Conservation (phyloP, 2,113 vertebrate genomes). For the Hiodon alosoides region DNA sequence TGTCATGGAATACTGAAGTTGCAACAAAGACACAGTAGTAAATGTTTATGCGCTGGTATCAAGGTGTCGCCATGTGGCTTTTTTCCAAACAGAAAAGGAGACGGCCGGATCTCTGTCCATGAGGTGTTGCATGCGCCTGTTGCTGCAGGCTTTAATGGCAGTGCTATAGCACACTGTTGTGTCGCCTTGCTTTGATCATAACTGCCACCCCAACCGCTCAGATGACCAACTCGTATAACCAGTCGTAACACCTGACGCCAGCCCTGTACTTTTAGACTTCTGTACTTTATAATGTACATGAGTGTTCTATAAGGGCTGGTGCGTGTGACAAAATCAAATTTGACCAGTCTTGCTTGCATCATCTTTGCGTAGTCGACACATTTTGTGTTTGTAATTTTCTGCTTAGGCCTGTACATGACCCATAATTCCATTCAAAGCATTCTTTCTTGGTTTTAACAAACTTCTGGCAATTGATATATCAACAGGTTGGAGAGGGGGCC, state of each 20-base stretch:
- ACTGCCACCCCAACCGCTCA: background rate
- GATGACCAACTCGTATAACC: background rate
- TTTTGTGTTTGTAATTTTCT: too few relatives aligned
- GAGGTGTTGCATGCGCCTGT: background rate
- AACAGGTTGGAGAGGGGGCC: background rate
- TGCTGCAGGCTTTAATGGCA: background rate
- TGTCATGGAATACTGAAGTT: background rate
- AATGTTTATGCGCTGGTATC: background rate
- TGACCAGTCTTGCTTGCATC: too few relatives aligned
- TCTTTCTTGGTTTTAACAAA: background rate
- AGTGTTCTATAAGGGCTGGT: background rate
- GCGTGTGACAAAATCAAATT: too few relatives aligned
- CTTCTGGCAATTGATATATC: background rate
- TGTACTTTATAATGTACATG: background rate
- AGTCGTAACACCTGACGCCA: background rate
- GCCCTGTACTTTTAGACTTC: background rate
- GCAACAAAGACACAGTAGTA: background rate
- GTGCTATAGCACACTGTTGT: background rate
- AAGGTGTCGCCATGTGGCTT: background rate
- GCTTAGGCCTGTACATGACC: background rate
- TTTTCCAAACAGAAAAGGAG: background rate
- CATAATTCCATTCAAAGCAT: background rate
- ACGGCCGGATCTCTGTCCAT: background rate
- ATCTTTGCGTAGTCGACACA: too few relatives aligned
- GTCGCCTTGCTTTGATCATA: background rate